These are phyloP conservation scores for Ormyrus pomaceus DNA, from an alignment of 2,888 invertebrate species.

Conservation along the genomic window DNA sequence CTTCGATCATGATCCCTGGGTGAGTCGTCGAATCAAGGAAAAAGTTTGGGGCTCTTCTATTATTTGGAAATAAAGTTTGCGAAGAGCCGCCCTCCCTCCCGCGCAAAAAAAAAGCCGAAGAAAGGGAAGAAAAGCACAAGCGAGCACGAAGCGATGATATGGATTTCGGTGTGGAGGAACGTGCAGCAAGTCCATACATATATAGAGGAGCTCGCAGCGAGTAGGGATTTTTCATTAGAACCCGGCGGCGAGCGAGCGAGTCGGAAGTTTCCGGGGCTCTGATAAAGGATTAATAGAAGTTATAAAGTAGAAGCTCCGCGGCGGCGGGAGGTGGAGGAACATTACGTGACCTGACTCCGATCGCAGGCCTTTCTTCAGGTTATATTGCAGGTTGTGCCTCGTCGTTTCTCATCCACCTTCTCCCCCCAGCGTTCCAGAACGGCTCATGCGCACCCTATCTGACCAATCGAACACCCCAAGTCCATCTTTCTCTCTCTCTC, in stretches of 20 bases:
- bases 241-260: constrained; percentile 59
- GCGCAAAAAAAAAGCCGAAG: constrained; percentile 32
- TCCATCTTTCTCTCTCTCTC: constrained; percentile 59
- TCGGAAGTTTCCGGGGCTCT: constrained; percentile 63
- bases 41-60: constrained; percentile 32
- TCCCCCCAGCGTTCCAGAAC: constrained; percentile 67
- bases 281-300: constrained; percentile 76
- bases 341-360: constrained; percentile 76
- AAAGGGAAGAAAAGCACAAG: neutral
- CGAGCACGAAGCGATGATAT: constrained; percentile 58
- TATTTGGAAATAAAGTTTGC: constrained; percentile 55
- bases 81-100: constrained; percentile 17
- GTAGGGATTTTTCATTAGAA: constrained; percentile 72
- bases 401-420: constrained; percentile 74
- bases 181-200: constrained; percentile 22
- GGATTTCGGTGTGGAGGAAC: constrained; percentile 50
- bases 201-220: constrained; percentile 30
- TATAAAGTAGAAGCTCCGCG: constrained; percentile 74
- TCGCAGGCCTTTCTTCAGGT: constrained; percentile 74
- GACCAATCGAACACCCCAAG: constrained; percentile 75
- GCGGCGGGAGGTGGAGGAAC: constrained; percentile 71
- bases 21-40: neutral
- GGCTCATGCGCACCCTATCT: constrained; percentile 75
- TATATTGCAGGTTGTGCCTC: constrained; percentile 73
- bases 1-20: constrained; percentile 20